Evolutionary conservation across 2,888 invertebrate genomes (phyloP).

Genomic region (Seira sanloemensis): DNA sequence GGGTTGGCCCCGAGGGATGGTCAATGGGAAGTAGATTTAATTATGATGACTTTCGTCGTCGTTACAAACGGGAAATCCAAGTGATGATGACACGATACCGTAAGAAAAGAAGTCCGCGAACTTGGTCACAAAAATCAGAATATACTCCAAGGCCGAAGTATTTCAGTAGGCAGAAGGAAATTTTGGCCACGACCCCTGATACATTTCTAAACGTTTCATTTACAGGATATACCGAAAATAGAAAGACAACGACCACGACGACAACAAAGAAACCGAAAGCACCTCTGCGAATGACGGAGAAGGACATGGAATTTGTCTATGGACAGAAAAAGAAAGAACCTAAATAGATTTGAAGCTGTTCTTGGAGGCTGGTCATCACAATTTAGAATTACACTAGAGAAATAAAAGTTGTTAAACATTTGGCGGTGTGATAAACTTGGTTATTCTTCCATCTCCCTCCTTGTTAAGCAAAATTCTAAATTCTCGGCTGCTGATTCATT

Average conservation of each 20-base stretch:
- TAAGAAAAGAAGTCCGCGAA: not conserved
- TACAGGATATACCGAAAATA: constrained; percentile 43
- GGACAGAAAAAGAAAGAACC: constrained; percentile 11
- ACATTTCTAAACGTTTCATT: constrained; percentile 56
- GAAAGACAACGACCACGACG: not conserved
- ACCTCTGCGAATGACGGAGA: constrained; percentile 22
- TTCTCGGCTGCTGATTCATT: no score
- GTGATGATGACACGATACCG: constrained; percentile 36
- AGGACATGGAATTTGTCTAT: not conserved
- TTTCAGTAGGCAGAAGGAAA: not conserved
- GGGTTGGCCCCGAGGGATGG: not conserved
- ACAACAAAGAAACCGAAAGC: constrained; percentile 31
- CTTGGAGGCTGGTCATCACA: not conserved
- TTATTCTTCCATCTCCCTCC: no score
- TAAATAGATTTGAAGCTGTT: constrained; percentile 11
- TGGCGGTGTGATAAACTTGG: no score
- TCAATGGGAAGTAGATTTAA: not conserved
- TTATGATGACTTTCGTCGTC: not conserved
- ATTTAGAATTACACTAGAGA: not conserved
- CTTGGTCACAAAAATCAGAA: constrained; percentile 19
- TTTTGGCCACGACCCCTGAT: constrained; percentile 24
- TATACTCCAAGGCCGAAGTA: constrained; percentile 6
- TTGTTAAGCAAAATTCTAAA: no score
- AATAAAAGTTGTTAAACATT: not conserved
- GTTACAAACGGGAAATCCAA: constrained; percentile 34